Evolutionary conservation across 2,797 vertebrate genomes (phyloP), one percentile per base, ranked within the genome.

Genomic region (Pipistrellus pipistrellus): DNA sequence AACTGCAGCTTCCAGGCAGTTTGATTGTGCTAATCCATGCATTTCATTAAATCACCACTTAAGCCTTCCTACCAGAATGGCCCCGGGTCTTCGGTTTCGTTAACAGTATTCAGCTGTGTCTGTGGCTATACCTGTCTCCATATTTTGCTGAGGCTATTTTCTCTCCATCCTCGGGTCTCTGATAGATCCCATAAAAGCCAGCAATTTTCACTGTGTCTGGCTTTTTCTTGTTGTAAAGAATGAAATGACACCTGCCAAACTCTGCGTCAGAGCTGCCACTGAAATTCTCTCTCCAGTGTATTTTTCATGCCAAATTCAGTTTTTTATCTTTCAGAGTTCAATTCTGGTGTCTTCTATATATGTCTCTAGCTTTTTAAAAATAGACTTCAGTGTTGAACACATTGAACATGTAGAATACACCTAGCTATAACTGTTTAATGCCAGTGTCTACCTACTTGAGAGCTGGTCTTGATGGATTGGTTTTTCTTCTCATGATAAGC

Each of bases 241-340:
- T n/a, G 11, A 44, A 76, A 46, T 51, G 30, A 51, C n/a, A 51
- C 35, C 72, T 51, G 51, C 72, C 44, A 66, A 48, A 64, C 44
- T 87, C n/a, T 15, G 38, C 38, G 44, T 76, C n/a, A 30, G n/a
- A 30, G 32, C 23, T 51, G 41, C 62, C 38, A 76, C 57, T 76
- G 25, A 44, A 88, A 76, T 48, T 62, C 85, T 35, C 44, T 51
- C 72, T 30, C 72, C 12, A 38, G n/a, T 38, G 23, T 27, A 35
- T 51, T 88, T 87, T 66, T 64, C 44, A 66, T 35, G 41, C 76
- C 72, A 76, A 20, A 51, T 3, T 21, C 48, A 38, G 57, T 35
- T 76, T 51, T 64, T 64, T 32, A 64, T 51, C n/a, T 88, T 35
- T 88, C 57, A 35, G 76, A 88, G 85, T 88, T 76, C 72, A 51